Evolutionary conservation across 2,797 vertebrate genomes (phyloP), one percentile per base, ranked within the genome.

Genomic region (Oryzias dopingdopingensis): DNA sequence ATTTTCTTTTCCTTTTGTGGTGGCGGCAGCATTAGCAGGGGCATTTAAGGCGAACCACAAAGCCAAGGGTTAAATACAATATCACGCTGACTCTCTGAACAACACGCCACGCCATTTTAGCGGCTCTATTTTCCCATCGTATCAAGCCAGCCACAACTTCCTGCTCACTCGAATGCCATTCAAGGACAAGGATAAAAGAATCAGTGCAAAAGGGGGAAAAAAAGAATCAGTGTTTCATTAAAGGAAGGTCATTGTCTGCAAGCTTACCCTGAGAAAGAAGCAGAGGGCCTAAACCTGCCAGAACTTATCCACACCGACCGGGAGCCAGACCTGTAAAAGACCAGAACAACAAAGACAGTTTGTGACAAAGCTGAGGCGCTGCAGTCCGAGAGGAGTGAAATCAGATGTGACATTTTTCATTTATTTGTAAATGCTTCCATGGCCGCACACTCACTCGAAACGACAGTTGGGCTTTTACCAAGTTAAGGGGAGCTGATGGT

Each of bases 361-460:
- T 93, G 92, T 95, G 95, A 96, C 95, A 95, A 95, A 95, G 92
- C 93, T 94, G 94, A 95, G 94, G 93, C 67, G 56, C 82, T 76
- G 84, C 89, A 81, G 82, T 92, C 90, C 65, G 58, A 82, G 92
- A 93, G 86, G 82, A 95, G 88, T 86, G 81, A 94, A 96, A 98
- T 96, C 93, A 94, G 94, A 94, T 96, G 95, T 98, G 96, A 97
- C 97, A 96, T 96, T 98, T 99, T 98, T 98, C 95, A 98, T 99
- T 97, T 99, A 98, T 98, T 97, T 98, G 95, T 98, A 98, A 98
- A 97, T 96, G 95, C 90, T 90, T 96, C 93, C 92, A 93, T 93
- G 94, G 94, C 92, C 92, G 91, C 79, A 93, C 82, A 88, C 91
- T 97, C 94, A 96, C 93, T 95, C 90, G 93, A 92, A 94, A 94